Evolutionary conservation across 1,140 invertebrate species (phyloP), one percentile per base, ranked within the genome.

Genomic region (Zaprionus kolodkinae): DNA sequence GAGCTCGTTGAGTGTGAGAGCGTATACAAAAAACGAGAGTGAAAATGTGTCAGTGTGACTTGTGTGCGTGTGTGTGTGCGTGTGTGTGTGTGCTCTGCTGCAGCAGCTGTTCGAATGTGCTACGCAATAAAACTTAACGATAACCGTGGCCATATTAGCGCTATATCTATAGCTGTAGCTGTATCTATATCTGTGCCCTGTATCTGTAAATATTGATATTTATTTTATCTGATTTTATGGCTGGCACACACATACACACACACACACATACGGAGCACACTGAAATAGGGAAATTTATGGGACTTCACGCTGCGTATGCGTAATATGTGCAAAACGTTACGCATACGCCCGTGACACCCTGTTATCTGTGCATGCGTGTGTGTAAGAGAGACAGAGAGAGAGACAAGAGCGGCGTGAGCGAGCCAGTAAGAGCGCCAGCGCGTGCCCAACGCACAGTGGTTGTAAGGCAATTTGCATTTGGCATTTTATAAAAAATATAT

Each of bases 281-380:
- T 35, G 33, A 9, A 35, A 35, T 7, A 35, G 7, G 33, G 4
- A n/a, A 13, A 3, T 30, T 30, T 30, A 30, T 30, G 38, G 38
- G 2, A 40, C 27, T 54, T 61, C 43, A 78, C 62, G 57, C 66
- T 63, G 76, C 78, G 78, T 80, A 80, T 80, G 72, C 66, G 78
- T 75, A 71, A 80, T 78, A 21, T 66, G 10, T 6, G 2, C 11
- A 66, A 66, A 54, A 68, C 64, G 55, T 80, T 78, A 66, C 76
- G 62, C 76, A 80, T 80, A 80, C 78, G 78, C 64, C 48, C 33
- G 48, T 30, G 57, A 17, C 17, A 50, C 70, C 48, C 50, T 60
- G 43, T 45, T 45, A 7, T 45, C n/a, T 45, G n/a, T 45, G n/a
- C 40, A 45, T 45, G n/a, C n/a, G 40, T 45, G 40, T 15, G n/a